Evolutionary conservation across 2,113 vertebrate genomes (phyloP).

Genomic region (Brienomyrus brachyistius): DNA sequence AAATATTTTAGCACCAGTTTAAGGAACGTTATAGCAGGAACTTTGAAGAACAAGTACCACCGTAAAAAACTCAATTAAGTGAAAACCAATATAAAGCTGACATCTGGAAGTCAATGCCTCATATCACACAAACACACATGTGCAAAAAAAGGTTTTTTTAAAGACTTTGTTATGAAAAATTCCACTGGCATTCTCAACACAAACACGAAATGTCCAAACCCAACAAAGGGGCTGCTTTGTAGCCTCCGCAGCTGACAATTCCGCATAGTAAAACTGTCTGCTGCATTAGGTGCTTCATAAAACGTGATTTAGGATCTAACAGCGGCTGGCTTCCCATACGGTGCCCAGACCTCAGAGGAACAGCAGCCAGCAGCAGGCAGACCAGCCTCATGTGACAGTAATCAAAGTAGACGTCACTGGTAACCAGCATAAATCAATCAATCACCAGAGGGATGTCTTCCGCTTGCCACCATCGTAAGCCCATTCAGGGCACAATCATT

Average conservation of each 20-base stretch:
- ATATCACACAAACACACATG: neutral
- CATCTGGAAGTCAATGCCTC: neutral
- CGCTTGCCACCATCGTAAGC: neutral
- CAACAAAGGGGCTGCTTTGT: conserved; percentile 20
- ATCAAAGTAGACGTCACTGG: neutral
- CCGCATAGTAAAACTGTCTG: conserved; percentile 39
- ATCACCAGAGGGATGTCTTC: neutral
- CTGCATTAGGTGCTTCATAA: conserved; percentile 37
- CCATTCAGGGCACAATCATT: neutral
- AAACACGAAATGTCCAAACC: conserved; percentile 28
- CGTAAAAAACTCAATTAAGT: neutral
- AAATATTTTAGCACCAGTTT: neutral
- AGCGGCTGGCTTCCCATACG: conserved; percentile 33
- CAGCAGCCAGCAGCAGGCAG: neutral
- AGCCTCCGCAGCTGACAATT: conserved; percentile 38
- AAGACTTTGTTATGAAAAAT: neutral
- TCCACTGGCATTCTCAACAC: conserved; percentile 27
- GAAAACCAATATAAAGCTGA: neutral
- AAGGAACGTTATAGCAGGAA: neutral
- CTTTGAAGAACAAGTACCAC: neutral
- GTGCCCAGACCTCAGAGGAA: neutral
- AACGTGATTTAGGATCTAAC: conserved; percentile 35
- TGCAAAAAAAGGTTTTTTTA: neutral
- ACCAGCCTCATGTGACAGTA: neutral
- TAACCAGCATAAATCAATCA: neutral